A percentile compares a stretch with the other conserved stretches of the same genome.
Conservation (phyloP, 2,888 invertebrate genomes). For the Tachystola acroxantha region DNA sequence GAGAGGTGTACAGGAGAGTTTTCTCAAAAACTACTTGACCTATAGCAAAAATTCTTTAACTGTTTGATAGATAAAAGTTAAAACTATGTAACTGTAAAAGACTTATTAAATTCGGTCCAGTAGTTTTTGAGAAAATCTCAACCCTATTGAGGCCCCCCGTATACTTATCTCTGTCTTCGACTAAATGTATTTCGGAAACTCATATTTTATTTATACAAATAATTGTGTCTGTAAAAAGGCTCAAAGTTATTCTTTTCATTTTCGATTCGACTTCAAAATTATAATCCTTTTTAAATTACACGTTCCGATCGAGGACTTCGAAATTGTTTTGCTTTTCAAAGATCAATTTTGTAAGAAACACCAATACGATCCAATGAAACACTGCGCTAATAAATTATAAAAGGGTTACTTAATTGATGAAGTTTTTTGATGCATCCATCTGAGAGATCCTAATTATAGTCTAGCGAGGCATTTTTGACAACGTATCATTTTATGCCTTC, state of each 20-base stretch:
- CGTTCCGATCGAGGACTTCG: neutral
- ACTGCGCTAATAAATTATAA: slow-evolving; percentile 5
- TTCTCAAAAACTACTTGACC: too few relatives aligned
- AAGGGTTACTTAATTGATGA: slow-evolving; percentile 19
- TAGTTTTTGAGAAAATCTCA: too few relatives aligned
- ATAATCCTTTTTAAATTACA: slow-evolving; percentile 2
- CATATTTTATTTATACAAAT: too few relatives aligned
- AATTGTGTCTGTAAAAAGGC: neutral
- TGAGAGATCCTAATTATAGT: slow-evolving; percentile 30
- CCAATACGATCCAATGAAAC: slow-evolving; percentile 16
- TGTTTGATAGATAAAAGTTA: too few relatives aligned
- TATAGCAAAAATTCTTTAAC: too few relatives aligned
- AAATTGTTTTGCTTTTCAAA: slow-evolving; percentile 8
- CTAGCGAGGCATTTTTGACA: slow-evolving; percentile 30
- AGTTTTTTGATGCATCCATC: slow-evolving; percentile 21
- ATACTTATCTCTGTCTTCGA: too few relatives aligned
- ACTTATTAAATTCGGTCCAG: too few relatives aligned
- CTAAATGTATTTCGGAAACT: too few relatives aligned
- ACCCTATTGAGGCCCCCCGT: too few relatives aligned
- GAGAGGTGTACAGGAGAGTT: too few relatives aligned
- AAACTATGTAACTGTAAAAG: too few relatives aligned
- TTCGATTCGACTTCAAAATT: slow-evolving; percentile 1
- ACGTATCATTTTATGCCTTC: slow-evolving; percentile 34
- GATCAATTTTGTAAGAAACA: slow-evolving; percentile 12
- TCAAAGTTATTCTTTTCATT: neutral